These are phyloP conservation scores for Drosophila kuntzei DNA, from an alignment of 2,888 invertebrate species.

Conservation along the genomic window DNA sequence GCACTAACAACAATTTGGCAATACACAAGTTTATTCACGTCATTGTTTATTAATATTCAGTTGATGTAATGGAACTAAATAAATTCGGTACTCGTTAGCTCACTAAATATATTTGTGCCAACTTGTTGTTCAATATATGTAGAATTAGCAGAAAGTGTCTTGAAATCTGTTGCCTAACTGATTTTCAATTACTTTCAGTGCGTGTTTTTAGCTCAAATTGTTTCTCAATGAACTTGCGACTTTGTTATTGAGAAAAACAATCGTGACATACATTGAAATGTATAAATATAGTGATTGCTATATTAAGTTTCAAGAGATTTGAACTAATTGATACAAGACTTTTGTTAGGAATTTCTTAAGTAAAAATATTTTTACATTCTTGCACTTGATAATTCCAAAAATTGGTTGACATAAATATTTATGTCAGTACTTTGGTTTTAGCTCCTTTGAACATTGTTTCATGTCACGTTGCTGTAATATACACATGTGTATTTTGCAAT, in stretches of 20 bases:
- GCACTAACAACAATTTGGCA: constrained; percentile 38
- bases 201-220: constrained; percentile 8
- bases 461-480: constrained; percentile 8
- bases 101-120: constrained; percentile 34
- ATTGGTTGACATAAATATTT: background rate
- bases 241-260: constrained; percentile 10
- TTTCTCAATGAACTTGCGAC: constrained; percentile 7
- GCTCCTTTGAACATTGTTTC: background rate
- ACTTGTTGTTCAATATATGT: constrained; percentile 15
- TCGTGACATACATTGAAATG: constrained; percentile 12
- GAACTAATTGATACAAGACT: background rate
- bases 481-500: constrained; percentile 5
- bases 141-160: constrained; percentile 16
- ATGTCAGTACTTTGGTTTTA: background rate
- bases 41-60: constrained; percentile 77
- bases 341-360: background rate
- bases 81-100: constrained; percentile 27
- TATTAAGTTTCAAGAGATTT: background rate
- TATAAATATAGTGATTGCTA: background rate
- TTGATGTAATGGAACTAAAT: constrained; percentile 71
- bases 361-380: background rate
- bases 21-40: constrained; percentile 53
- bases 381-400: background rate
- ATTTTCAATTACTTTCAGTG: constrained; percentile 7
- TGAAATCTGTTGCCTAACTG: background rate